Conservation (phyloP, 1,140 invertebrate genomes). For the Drosophila ananassae region DNA sequence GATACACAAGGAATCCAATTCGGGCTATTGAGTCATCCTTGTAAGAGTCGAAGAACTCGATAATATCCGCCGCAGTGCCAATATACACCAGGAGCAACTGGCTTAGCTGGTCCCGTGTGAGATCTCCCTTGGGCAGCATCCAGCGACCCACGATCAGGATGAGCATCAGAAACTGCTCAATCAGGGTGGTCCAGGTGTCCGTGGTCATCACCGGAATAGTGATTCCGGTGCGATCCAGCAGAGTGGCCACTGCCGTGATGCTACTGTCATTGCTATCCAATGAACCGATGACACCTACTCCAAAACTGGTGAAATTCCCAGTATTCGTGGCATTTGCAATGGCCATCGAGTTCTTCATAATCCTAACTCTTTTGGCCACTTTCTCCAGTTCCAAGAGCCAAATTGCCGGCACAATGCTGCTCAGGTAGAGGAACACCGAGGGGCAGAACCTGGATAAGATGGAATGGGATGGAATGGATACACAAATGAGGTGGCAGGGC, state of each 20-base stretch:
- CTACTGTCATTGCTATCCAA: constrained; percentile 85
- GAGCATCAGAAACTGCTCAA: constrained; percentile 95
- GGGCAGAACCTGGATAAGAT: constrained; percentile 90
- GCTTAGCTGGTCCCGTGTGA: constrained; percentile 95
- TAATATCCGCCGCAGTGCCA: constrained; percentile 96
- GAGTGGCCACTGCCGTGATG: constrained; percentile 52
- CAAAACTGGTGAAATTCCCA: constrained; percentile 24
- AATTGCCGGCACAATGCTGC: constrained; percentile 92
- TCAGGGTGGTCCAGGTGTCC: constrained; percentile 92
- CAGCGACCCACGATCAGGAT: constrained; percentile 94
- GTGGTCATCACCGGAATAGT: constrained; percentile 84
- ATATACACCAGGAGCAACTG: constrained; percentile 95
- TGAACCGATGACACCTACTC: constrained; percentile 43
- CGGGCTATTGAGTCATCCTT: constrained; percentile 92
- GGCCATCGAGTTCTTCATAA: constrained; percentile 25
- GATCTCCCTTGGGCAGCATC: constrained; percentile 94
- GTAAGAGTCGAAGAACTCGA: constrained; percentile 98
- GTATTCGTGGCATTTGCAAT: constrained; percentile 27
- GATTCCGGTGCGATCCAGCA: constrained; percentile 68
- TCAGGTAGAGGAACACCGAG: constrained; percentile 92
- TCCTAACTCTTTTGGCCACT: constrained; percentile 86
- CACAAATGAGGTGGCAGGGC: constrained; percentile 1
- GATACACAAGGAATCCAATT: constrained; percentile 89
- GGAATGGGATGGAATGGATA: background rate
- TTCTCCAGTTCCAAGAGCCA: constrained; percentile 94